Base-by-base conservation (phyloP, 2,888 invertebrate genomes). In the Nysson spinosus region DNA sequence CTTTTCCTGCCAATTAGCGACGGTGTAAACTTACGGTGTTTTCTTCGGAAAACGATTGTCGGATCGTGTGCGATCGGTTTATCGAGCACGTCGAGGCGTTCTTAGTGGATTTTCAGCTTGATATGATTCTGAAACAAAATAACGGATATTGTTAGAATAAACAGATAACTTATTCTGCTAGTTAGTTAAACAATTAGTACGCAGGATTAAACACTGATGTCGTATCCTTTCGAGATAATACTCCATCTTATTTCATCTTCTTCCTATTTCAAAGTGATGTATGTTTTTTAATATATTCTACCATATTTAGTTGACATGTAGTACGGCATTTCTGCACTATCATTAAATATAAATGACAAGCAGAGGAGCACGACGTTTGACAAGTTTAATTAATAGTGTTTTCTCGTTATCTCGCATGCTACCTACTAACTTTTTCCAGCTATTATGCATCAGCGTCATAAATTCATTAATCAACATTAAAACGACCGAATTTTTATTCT, bases 1-100 rank as follows among this genome's bases (percentile, higher is more conserved):
- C 58, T 58, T 63, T 72, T 60, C 54, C 73, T 80, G 82, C 83
- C 84, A 84, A 83, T 84, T 83, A 83, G 64, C 69, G 61, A 62
- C 78, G 75, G 81, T 79, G 76, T 74, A 79, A 70, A 78, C 73
- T 66, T 71, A 51, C 70, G 69, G 46, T 32, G 61, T 63, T 72
- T 69, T 58, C 71, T 51, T 54, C 43, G 60, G 42, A 57, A 60
- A 64, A 66, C 71, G 69, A 72, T 82, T 78, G 78, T 75, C 68
- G 54, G 47, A 51, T 40, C 49, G 52, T 54, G 47, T 50, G 52
- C 57, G 52, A 51, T 44, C 35, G 60, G 30, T 24, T 47, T 55
- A 62, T 44, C 57, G 66, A 70, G 54, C 52, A 37, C 39, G 28
- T 35, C 37, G 28, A 16, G 16, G 43, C 69, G 16, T 43, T 54